These are phyloP conservation scores for Eupithecia subumbrata DNA, from an alignment of 2,888 invertebrate genomes.

Conservation along the genomic window DNA sequence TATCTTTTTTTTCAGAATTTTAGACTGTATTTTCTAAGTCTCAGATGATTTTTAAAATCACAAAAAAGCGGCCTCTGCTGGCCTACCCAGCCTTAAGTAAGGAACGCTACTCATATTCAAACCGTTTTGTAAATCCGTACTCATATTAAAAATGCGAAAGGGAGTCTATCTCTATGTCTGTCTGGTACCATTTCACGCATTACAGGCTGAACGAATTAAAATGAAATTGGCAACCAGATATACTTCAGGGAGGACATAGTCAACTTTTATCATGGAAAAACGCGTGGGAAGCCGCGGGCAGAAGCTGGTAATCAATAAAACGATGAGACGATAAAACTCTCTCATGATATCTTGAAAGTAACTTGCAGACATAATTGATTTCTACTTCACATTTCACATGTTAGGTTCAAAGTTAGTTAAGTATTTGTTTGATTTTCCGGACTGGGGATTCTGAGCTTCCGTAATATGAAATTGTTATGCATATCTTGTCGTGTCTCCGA, in stretches of 20 bases:
- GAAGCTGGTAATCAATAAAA: neutral
- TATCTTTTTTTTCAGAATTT: too few species aligned
- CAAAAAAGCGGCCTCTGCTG: too few species aligned
- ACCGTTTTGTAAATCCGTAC: too few species aligned
- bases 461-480: slow-evolving; percentile 12
- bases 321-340: too few species aligned
- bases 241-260: too few species aligned
- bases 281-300: neutral
- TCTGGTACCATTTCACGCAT: neutral
- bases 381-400: neutral
- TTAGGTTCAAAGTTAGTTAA: neutral
- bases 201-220: neutral
- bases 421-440: slow-evolving; percentile 7
- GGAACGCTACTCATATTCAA: too few species aligned
- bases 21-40: too few species aligned
- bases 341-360: neutral
- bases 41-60: too few species aligned
- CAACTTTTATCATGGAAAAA: too few species aligned
- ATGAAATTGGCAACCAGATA: too few species aligned
- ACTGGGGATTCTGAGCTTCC: slow-evolving; percentile 5
- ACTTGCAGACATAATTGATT: neutral
- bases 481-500: neutral
- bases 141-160: too few species aligned
- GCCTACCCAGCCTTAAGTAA: too few species aligned
- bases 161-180: neutral